Base-by-base conservation (phyloP, 1,140 invertebrate genomes). In the Musca domestica region DNA sequence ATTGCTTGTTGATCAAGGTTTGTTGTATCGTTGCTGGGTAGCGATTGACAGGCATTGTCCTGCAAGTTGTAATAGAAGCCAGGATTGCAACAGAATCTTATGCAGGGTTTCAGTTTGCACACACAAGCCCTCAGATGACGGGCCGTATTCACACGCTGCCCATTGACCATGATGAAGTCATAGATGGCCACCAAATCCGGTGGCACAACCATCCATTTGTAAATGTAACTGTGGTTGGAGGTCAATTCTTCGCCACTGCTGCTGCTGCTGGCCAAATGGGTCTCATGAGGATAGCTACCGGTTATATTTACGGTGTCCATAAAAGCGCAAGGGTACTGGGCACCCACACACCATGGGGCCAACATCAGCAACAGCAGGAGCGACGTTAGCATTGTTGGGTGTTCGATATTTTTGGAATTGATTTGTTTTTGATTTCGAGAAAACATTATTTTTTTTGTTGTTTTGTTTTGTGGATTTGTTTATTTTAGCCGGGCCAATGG, bases 251-350 rank as follows among this genome's bases (percentile, higher is more conserved):
- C 23, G 19, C 20, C 20, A 1, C 2, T 2, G 1, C 6, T 25
- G 2, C 1, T 14, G 10, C 14, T 14, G 25, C 3, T 56, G 1
- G 25, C 30, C 6, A 22, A 47, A n/a, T 34, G 0, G 30, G 54
- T 49, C 34, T 63, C 58, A 63, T 48, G 54, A 2, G 54, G 56
- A 49, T 71, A 77, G 54, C 74, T 75, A 0, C 75, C 78, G 0
- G 72, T 75, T 3, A 80, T 76, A 30, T 81, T 78, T 0, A 71
- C 70, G 0, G 78, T 78, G 17, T 80, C 78, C 20, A 80, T 78
- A n/a, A 81, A 81, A 25, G 76, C 74, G 48, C 78, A 81, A 3
- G 76, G 78, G 68, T 80, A 73, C 27, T 71, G 74, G 9, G 64
- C 70, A 66, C 78, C 77, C 65, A 48, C 19, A n/a, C 7, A 25